Evolutionary conservation across 2,888 invertebrate genomes (phyloP), one percentile per base, ranked within the genome.

Genomic region (Agonum fuliginosum): DNA sequence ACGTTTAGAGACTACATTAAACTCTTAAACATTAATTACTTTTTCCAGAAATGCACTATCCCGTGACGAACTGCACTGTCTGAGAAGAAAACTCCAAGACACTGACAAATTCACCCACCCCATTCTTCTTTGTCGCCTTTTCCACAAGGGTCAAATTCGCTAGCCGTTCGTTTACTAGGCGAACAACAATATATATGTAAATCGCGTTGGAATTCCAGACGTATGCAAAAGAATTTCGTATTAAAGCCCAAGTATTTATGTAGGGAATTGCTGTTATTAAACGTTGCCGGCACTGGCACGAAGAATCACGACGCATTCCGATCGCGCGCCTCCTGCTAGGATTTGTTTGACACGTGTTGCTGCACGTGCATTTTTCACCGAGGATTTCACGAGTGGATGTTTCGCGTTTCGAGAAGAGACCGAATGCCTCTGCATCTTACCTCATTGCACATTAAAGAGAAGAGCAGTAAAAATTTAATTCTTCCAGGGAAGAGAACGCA

Each of bases 221-320:
- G 72, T 72, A 72, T 72, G 72, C 72, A 58, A 72, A 72, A 72
- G 72, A 72, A 72, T 72, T 72, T 58, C 54, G 72, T 72, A 72
- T 72, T 72, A 72, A 58, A 72, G 54, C 51, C 43, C 37, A 54
- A 54, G 72, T 72, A 72, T 72, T 72, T 72, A 72, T 72, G 72
- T 72, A 72, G 51, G 58, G 37, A 72, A 43, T 70, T 70, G 70
- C 46, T 69, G 46, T 69, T 69, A 69, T 69, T 69, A 69, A 46
- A 69, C 37, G 22, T 67, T 67, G 67, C 67, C 41, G 37, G 22
- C 67, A 67, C 37, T 41, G 54, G 54, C 24, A 17, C 69, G 43
- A 46, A 41, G 46, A 69, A 69, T 69, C 69, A 69, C 69, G 69
- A 69, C 69, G 69, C 27, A 69, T 69, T 69, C 69, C 69, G 46